Percentiles rank a stretch among this genome's conserved stretches.
phyloP scores from a whole-genome alignment of 2,797 vertebrate genomes.

The Numenius phaeopus region DNA sequence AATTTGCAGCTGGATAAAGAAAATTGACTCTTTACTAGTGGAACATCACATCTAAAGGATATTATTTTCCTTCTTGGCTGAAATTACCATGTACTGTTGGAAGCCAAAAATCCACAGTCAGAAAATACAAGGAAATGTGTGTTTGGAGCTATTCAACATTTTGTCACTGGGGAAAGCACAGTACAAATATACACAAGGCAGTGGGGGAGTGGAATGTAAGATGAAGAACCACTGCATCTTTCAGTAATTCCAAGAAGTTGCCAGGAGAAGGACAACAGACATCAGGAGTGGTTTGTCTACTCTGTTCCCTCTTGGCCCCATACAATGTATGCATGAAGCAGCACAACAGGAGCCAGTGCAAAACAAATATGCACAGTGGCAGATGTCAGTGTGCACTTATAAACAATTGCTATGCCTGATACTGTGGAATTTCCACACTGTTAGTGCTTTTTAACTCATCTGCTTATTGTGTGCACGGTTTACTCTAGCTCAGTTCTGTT shows the following conservation, averaged over 20 bases:
- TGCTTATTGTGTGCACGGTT: conserved; percentile 33
- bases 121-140: conserved; percentile 10
- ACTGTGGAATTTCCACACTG: conserved; percentile 53
- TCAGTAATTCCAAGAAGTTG: conserved; percentile 26
- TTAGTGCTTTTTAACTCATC: conserved; percentile 50
- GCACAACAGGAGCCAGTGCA: conserved; percentile 29
- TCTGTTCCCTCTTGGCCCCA: not conserved
- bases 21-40: conserved; percentile 3
- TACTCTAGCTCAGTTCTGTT: conserved; percentile 10
- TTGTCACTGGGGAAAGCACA: not conserved
- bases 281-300: not conserved
- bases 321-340: not conserved
- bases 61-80: conserved; percentile 46
- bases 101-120: conserved; percentile 8
- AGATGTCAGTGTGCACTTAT: conserved; percentile 36
- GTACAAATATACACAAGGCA: not conserved
- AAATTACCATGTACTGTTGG: conserved; percentile 4
- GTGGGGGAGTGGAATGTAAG: not conserved
- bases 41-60: conserved; percentile 42
- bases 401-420: conserved; percentile 53
- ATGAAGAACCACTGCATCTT: not conserved
- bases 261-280: conserved; percentile 8
- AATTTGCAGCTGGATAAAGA: conserved; percentile 17
- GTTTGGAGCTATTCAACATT: conserved; percentile 21
- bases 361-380: conserved; percentile 57